Percentiles rank a stretch among this genome's conserved stretches.
Conservation (phyloP, 1,140 invertebrate genomes). For the Nylanderia fulva region DNA sequence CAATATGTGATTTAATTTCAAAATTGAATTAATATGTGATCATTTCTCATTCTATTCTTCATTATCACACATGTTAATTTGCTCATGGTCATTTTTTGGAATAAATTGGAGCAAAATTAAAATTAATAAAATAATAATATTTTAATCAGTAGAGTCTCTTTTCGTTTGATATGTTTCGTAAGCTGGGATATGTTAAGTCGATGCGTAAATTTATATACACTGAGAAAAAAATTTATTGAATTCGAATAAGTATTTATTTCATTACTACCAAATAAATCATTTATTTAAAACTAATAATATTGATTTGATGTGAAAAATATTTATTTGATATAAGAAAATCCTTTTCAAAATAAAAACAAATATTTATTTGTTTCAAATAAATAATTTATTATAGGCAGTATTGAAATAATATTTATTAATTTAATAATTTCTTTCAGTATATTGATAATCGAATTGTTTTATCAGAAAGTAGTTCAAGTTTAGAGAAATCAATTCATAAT, state of each 20-base stretch:
- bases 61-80: background rate
- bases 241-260: too few species aligned
- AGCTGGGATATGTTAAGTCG: slow-evolving; percentile 12
- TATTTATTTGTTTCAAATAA: too few species aligned
- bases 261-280: too few species aligned
- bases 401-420: too few species aligned
- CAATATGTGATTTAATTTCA: slow-evolving; percentile 2
- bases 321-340: too few species aligned
- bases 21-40: slow-evolving; percentile 16
- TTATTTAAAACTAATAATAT: too few species aligned
- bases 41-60: background rate
- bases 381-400: too few species aligned
- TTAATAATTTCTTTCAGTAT: too few species aligned
- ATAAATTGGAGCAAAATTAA: background rate
- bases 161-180: slow-evolving; percentile 12
- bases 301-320: too few species aligned
- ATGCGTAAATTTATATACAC: background rate
- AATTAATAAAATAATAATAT: background rate
- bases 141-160: background rate
- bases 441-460: slow-evolving; percentile 11
- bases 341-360: too few species aligned
- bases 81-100: background rate
- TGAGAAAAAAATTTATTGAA: too few species aligned
- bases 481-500: background rate
- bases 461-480: slow-evolving; percentile 21